Base-by-base conservation (phyloP, 2,113 vertebrate species). In the Bombycilla garrulus region DNA sequence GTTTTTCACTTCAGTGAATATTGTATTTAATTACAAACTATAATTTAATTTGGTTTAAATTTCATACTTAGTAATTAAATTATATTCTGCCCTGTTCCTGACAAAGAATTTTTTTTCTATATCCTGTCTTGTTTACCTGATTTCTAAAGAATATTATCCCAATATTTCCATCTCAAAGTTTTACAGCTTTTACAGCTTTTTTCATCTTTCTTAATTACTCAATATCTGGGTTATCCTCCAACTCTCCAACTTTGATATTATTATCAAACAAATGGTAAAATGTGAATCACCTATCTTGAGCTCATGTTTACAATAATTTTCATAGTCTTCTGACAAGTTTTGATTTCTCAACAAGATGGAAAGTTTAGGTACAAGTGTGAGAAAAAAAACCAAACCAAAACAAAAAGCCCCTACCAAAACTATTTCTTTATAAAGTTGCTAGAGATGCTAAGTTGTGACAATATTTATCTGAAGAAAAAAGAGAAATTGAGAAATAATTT, bases 301-400 rank as follows among this genome's bases (percentile, higher is more conserved):
- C 3, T 78, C 5, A 29, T 42, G 24, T 36, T 89, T 83, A 21
- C 33, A 44, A 51, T 79, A 3, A 65, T 64, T 76, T 86, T 42
- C 11, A 64, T 9, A 36, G 10, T 36, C 12, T 64, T 80, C 17
- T 6, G 2, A 9, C 8, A 65, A 36, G 36, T 1, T 44, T 61
- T 69, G 7, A 36, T 56, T 92, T 54, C 10, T 80, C 6, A 54
- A 20, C 11, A 29, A 64, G 35, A 85, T 13, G 2, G 14, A n/a
- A 85, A 82, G 7, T 69, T 36, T 47, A 21, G 6, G 2, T 79
- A 36, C 3, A 64, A 17, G 9, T 15, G 24, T 23, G 19, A 3
- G 7, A 31, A 16, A 26, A 65, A 11, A 23, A 3, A 0, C 1
- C 15, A n/a, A n/a, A n/a, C n/a, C n/a, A n/a, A n/a, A n/a, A n/a